These are phyloP conservation scores for Hemiprocne comata DNA, from an alignment of 2,113 vertebrate species.

Conservation along the genomic window DNA sequence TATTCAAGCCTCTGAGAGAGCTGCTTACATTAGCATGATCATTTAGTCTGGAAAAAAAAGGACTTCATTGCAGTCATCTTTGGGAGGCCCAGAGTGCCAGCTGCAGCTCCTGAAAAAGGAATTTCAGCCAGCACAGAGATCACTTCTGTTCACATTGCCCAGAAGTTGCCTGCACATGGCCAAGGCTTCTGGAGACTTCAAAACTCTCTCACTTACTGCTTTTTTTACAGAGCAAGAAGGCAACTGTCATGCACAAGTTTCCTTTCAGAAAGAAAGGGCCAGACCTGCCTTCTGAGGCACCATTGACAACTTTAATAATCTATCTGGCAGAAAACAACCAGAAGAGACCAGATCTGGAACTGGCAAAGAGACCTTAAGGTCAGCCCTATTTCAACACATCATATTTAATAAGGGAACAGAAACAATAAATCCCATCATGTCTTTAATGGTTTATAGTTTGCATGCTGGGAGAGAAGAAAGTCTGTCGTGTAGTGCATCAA, in stretches of 20 bases:
- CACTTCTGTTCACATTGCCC: not conserved
- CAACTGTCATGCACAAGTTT: not conserved
- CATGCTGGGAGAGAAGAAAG: not conserved
- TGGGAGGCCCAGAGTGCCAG: conserved; percentile 9
- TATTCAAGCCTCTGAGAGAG: not conserved
- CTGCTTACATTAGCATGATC: conserved; percentile 37
- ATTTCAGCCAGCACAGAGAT: conserved; percentile 34
- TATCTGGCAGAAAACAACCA: not conserved
- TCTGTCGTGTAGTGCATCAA: not conserved
- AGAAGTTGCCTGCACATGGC: fast-evolving
- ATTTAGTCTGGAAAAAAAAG: conserved; percentile 48
- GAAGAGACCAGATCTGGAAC: not conserved
- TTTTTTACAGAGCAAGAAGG: not conserved
- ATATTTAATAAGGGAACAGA: not conserved
- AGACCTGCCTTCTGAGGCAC: not conserved
- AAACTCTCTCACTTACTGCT: not conserved
- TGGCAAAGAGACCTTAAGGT: not conserved
- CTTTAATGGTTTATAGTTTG: not conserved
- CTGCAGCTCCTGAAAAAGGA: conserved; percentile 15
- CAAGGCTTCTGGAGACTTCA: not conserved
- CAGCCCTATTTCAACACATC: not conserved
- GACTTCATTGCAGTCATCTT: not conserved
- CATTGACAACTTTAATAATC: not conserved
- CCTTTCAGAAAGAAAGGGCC: not conserved
- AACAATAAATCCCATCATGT: not conserved